Conservation (phyloP, 2,888 invertebrate species). For the Elaeidobius kamerunicus region DNA sequence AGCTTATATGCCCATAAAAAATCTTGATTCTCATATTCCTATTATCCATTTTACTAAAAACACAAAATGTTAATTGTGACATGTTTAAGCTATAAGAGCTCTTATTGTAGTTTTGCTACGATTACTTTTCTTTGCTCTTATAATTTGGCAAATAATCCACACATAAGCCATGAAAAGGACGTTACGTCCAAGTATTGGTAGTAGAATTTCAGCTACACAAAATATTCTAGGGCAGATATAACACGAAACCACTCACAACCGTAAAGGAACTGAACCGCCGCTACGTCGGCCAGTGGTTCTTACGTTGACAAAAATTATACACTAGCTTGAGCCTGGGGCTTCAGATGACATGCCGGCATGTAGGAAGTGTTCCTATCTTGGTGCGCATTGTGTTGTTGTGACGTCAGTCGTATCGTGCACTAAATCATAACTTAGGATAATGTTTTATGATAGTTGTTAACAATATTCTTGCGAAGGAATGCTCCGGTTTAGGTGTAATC, state of each 20-base stretch:
- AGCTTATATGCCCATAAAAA: too few species aligned
- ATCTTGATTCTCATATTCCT: too few species aligned
- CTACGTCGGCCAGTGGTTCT: conserved; percentile 26
- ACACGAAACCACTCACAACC: conserved; percentile 36
- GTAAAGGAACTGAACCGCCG: conserved; percentile 36
- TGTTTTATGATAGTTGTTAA: conserved; percentile 25
- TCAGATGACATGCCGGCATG: conserved; percentile 44
- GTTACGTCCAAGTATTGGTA: too few species aligned
- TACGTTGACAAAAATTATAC: conserved; percentile 43
- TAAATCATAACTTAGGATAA: conserved; percentile 23
- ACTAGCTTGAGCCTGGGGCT: conserved; percentile 22
- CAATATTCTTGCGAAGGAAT: conserved; percentile 16
- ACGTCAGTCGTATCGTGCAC: conserved; percentile 18
- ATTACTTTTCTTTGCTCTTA: too few species aligned
- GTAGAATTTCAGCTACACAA: too few species aligned
- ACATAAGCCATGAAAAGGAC: too few species aligned
- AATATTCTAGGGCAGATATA: conserved; percentile 37
- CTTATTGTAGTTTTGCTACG: too few species aligned
- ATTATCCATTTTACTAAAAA: too few species aligned
- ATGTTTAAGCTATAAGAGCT: too few species aligned
- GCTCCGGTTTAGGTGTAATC: conserved; percentile 8
- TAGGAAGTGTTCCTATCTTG: conserved; percentile 39
- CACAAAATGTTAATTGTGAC: too few species aligned
- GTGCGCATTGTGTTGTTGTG: conserved; percentile 21
- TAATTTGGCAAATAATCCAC: too few species aligned